These are phyloP conservation scores for Tapirus indicus DNA, from an alignment of 2,797 vertebrate species.

Conservation along the genomic window DNA sequence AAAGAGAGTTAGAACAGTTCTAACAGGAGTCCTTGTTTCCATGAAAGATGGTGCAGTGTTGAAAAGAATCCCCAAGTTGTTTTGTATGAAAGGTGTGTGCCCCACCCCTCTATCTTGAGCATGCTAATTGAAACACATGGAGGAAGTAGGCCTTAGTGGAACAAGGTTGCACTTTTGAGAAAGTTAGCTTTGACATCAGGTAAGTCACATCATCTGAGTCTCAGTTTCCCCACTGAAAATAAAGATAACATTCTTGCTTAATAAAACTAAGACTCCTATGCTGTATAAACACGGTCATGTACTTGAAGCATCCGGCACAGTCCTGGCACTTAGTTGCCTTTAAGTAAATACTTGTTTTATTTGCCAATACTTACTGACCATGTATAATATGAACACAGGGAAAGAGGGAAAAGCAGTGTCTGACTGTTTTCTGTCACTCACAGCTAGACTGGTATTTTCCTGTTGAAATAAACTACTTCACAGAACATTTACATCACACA, in stretches of 20 bases:
- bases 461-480: slow-evolving; percentile 9
- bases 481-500: neutral
- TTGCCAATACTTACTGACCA: neutral
- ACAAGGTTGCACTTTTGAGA: neutral
- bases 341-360: neutral
- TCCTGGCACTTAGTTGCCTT: neutral
- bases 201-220: neutral
- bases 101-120: neutral
- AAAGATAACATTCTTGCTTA: neutral
- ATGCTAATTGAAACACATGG: neutral
- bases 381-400: neutral
- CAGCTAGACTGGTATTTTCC: neutral
- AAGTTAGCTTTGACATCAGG: neutral
- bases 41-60: neutral
- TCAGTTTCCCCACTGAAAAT: neutral
- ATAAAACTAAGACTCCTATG: neutral
- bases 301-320: neutral
- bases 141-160: neutral
- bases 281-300: neutral
- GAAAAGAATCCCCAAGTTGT: neutral
- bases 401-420: neutral
- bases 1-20: neutral
- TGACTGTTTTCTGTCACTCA: neutral
- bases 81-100: neutral
- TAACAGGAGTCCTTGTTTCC: neutral